A percentile compares a stretch with the other conserved stretches of the same genome.
Conservation (phyloP, 1,140 invertebrate genomes). For the Drosophila hydei region DNA sequence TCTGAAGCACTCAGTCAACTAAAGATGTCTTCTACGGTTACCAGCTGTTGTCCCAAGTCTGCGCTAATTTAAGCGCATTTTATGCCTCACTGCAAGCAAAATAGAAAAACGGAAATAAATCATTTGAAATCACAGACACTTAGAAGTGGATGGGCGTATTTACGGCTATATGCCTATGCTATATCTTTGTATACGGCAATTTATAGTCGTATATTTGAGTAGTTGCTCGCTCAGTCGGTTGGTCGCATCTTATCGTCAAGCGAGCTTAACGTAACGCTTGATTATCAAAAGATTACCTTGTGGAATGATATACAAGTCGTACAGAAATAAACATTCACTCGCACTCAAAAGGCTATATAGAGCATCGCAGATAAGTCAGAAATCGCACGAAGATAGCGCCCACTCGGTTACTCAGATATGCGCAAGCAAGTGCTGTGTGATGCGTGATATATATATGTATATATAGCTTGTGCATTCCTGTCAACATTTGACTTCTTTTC, state of each 20-base stretch:
- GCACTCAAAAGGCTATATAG: conserved; percentile 39
- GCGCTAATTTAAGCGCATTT: conserved; percentile 21
- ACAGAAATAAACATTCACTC: conserved; percentile 8
- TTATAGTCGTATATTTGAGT: conserved; percentile 22
- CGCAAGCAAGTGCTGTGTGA: conserved; percentile 1
- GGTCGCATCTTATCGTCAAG: conserved; percentile 20
- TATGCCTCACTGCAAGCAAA: conserved; percentile 10
- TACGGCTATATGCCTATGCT: neutral
- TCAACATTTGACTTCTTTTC: conserved; percentile 80
- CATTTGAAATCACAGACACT: conserved; percentile 17
- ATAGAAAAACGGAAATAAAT: conserved; percentile 1
- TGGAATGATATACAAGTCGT: conserved; percentile 60
- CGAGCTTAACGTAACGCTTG: conserved; percentile 45
- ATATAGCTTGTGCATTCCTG: conserved; percentile 43
- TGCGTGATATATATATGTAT: conserved; percentile 24
- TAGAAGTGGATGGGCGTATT: neutral
- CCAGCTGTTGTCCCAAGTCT: neutral
- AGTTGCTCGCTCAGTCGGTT: conserved; percentile 3
- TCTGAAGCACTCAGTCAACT: neutral
- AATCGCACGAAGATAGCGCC: conserved; percentile 54
- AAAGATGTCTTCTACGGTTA: neutral
- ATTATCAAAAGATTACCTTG: conserved; percentile 77
- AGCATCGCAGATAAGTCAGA: conserved; percentile 70
- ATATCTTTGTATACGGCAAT: conserved; percentile 19
- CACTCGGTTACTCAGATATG: conserved; percentile 10